phyloP scores from a whole-genome alignment of 2,113 vertebrate species.

The Mirounga angustirostris region DNA sequence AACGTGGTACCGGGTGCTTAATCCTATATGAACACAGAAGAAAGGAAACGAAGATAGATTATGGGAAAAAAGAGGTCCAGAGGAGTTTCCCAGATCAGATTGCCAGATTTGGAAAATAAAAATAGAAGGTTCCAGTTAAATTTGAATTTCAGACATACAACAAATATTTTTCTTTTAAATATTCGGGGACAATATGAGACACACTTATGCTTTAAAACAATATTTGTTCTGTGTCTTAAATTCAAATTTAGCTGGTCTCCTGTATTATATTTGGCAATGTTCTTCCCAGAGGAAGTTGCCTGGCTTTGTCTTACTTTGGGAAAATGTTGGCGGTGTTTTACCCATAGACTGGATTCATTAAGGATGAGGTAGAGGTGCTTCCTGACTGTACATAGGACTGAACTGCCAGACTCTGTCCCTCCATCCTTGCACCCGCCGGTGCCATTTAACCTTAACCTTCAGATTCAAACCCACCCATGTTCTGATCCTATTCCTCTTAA shows the following conservation, averaged over 20 bases:
- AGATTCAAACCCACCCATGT: not conserved
- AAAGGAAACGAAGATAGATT: not conserved
- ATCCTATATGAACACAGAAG: not conserved
- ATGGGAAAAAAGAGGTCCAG: not conserved
- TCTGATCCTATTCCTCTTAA: not conserved
- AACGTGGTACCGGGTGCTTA: not conserved
- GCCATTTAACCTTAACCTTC: constrained; percentile 15
- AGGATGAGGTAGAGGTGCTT: not conserved
- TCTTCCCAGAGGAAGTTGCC: not conserved
- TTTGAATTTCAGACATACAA: not conserved
- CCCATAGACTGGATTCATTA: not conserved
- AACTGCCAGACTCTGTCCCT: not conserved
- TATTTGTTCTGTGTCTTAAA: not conserved
- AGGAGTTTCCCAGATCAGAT: not conserved
- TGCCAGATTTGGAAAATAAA: constrained; percentile 1
- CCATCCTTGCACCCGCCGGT: not conserved
- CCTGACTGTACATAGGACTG: not conserved
- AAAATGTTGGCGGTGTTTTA: not conserved
- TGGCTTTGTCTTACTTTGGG: not conserved
- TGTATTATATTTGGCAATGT: not conserved
- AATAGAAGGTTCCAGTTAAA: not conserved
- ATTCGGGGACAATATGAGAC: not conserved
- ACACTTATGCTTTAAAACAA: not conserved
- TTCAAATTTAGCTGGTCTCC: not conserved
- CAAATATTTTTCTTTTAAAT: not conserved